Base-by-base conservation (phyloP, 92 coral and sea anemone species). In the Parazoanthus atlanticus region DNA sequence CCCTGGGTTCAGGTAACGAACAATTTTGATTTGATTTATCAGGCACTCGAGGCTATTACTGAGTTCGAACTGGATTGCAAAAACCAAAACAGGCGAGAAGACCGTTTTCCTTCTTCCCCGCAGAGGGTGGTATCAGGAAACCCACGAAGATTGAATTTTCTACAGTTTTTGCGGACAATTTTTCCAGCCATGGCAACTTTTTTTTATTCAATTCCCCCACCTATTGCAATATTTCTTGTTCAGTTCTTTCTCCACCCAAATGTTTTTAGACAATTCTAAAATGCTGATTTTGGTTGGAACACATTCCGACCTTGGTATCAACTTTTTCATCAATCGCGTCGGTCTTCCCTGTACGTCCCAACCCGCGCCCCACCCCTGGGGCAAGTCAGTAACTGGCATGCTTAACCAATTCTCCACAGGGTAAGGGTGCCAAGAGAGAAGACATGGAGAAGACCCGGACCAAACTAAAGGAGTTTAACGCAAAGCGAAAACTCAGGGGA, bases 401-500 rank as follows among this genome's bases (percentile, higher is more conserved):
- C 10, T 88, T 12, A 61, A 43, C 58, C 21, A 52, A 52, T 16
- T 83, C 28, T 58, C 70, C 25, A 16, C 89, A 96, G 98, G 98
- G 98, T 3, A 93, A 91, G 72, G 94, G 93, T 58, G 99, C 99
- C 3, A 90, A 90, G 49, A 90, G 96, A 15, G 97, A 97, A 85
- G 95, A 97, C 91, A 93, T 93, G 99, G 95, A 92, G 67, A 90
- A 87, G 64, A 86, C 94, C 31, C 93, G 95, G 29, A 80, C 91
- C 26, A 94, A 94, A 47, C 69, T 97, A 47, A 94, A 95, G 40
- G 98, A 89, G 64, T 97, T 97, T 86, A 97, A 95, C 85, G 99
- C 99, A 46, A 95, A 89, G 65, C 91, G 99, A 36, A 97, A 97
- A 81, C 91, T 97, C 8, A 97, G 96, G 75, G 99, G 96, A 33